These are phyloP conservation scores for Drosophila anomalata DNA, from an alignment of 2,888 invertebrate species.

Conservation along the genomic window DNA sequence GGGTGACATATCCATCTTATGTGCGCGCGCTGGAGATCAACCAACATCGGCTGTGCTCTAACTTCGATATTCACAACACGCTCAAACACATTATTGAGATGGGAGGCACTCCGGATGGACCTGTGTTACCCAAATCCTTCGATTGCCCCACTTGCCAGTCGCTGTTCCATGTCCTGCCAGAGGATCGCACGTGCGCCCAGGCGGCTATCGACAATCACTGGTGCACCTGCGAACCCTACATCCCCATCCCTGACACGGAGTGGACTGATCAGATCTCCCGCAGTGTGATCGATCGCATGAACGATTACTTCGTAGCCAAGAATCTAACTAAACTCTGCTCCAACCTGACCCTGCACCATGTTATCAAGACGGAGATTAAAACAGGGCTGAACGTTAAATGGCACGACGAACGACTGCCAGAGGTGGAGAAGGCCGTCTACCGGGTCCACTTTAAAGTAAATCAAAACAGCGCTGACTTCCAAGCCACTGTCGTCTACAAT, in stretches of 20 bases:
- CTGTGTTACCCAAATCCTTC: slow-evolving; percentile 75
- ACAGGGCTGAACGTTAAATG: background rate
- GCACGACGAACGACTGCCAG: background rate
- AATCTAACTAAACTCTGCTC: slow-evolving; percentile 51
- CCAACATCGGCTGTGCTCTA: slow-evolving; percentile 87
- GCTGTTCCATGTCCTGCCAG: slow-evolving; percentile 86
- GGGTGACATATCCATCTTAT: slow-evolving; percentile 84
- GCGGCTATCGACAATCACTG: slow-evolving; percentile 88
- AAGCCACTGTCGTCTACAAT: slow-evolving; percentile 86
- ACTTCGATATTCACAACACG: slow-evolving; percentile 89
- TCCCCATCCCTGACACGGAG: background rate
- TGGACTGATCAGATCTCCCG: slow-evolving; percentile 21
- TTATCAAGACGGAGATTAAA: slow-evolving; percentile 48
- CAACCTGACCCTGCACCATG: slow-evolving; percentile 32
- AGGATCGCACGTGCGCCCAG: slow-evolving; percentile 87
- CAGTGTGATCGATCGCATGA: slow-evolving; percentile 29
- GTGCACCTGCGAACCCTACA: slow-evolving; percentile 87
- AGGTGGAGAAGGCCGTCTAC: slow-evolving; percentile 40
- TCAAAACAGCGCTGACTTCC: slow-evolving; percentile 88
- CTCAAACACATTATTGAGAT: slow-evolving; percentile 86
- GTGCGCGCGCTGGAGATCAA: slow-evolving; percentile 86
- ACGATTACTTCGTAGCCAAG: slow-evolving; percentile 42
- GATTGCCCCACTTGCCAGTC: slow-evolving; percentile 88
- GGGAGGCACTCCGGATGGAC: slow-evolving; percentile 79
- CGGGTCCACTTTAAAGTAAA: slow-evolving; percentile 86